phyloP scores from a whole-genome alignment of 2,797 vertebrate genomes.

The Pristis pectinata region DNA sequence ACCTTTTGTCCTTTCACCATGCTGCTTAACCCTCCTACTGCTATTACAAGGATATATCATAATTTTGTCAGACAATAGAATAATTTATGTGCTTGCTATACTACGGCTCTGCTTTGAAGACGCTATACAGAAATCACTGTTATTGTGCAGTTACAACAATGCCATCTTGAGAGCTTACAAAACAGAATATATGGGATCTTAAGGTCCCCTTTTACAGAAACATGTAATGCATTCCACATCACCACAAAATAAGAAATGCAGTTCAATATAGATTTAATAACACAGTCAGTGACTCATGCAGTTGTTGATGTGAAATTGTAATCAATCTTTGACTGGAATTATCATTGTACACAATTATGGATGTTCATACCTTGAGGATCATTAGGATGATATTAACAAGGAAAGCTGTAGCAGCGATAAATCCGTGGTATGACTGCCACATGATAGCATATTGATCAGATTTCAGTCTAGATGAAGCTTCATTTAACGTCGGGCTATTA shows the following conservation, averaged over 20 bases:
- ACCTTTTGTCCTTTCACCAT: neutral
- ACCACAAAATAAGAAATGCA: slow-evolving; percentile 12
- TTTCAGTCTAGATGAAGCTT: neutral
- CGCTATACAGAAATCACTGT: neutral
- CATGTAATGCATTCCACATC: neutral
- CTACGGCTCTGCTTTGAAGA: neutral
- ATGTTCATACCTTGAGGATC: slow-evolving; percentile 24
- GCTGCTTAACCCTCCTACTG: neutral
- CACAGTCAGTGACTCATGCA: neutral
- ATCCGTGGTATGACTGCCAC: neutral
- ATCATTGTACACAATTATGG: slow-evolving; percentile 18
- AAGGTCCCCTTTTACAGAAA: neutral
- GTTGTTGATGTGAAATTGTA: slow-evolving; percentile 11
- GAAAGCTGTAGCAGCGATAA: neutral
- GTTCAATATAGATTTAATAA: slow-evolving; percentile 24
- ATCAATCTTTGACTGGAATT: slow-evolving; percentile 7
- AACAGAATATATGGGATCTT: neutral
- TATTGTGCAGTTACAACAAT: neutral
- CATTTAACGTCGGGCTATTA: neutral
- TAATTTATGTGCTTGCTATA: neutral
- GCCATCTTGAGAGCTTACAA: slow-evolving; percentile 17
- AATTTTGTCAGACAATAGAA: neutral
- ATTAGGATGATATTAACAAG: slow-evolving; percentile 19
- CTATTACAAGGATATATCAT: neutral
- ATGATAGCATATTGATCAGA: neutral